phyloP scores from a whole-genome alignment of 64 coral and sea anemone species.

The Montipora capricornis region DNA sequence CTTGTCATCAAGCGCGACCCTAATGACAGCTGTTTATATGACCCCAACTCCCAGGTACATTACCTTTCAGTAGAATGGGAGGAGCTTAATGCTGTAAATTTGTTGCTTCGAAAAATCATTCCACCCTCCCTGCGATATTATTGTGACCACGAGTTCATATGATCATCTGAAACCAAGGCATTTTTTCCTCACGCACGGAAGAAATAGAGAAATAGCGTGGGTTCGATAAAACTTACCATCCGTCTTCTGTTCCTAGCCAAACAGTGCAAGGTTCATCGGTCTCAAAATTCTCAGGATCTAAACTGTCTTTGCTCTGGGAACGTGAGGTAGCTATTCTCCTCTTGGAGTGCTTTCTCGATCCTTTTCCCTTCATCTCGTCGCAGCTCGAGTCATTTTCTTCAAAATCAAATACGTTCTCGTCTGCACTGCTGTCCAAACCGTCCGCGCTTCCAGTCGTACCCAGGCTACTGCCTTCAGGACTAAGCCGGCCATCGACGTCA shows the following conservation, averaged over 20 bases:
- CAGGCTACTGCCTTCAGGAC: slow-evolving; percentile 95
- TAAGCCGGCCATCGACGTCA: slow-evolving; percentile 86
- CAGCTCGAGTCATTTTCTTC: slow-evolving; percentile 86
- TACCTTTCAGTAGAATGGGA: too few relatives aligned
- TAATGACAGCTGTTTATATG: too few relatives aligned
- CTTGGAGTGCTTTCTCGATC: slow-evolving; percentile 76
- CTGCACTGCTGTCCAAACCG: slow-evolving; percentile 71
- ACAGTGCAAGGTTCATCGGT: slow-evolving; percentile 83
- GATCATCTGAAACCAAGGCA: too few relatives aligned
- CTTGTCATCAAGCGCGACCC: too few relatives aligned
- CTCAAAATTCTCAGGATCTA: slow-evolving; percentile 79
- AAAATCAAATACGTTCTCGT: slow-evolving; percentile 77
- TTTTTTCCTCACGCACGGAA: too few relatives aligned
- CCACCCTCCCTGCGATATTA: too few relatives aligned
- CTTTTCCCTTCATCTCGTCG: slow-evolving; percentile 85
- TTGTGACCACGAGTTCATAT: too few relatives aligned
- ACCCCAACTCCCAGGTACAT: too few relatives aligned
- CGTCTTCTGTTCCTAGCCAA: slow-evolving; percentile 98
- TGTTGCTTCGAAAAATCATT: too few relatives aligned
- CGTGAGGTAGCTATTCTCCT: slow-evolving; percentile 59
- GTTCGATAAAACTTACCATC: slow-evolving; percentile 72
- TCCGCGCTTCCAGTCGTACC: slow-evolving; percentile 82
- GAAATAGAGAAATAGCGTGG: background rate
- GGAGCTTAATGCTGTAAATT: too few relatives aligned
- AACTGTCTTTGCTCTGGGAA: slow-evolving; percentile 67